Base-by-base conservation (phyloP, 2,113 vertebrate genomes). In the Dasyornis broadbenti region DNA sequence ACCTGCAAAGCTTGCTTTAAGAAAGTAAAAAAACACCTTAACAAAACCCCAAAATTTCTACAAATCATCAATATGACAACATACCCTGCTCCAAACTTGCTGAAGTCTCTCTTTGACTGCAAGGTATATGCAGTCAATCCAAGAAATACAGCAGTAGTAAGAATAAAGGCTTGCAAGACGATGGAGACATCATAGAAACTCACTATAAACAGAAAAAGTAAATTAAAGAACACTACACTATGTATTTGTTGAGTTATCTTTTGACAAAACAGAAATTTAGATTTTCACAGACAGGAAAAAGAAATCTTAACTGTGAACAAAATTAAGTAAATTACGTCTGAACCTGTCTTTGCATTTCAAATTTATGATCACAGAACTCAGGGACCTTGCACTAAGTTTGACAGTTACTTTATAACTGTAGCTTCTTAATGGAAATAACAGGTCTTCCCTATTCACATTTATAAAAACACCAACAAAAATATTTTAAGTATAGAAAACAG, bases 101-200 rank as follows among this genome's bases (percentile, higher is more conserved):
- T 99, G 98, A 99, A 99, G 96, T 99, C 99, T 95, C 98, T 98
- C 96, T 99, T 99, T 63, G 99, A 99, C 94, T 99, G 99, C 82
- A 99, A 98, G 49, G 99, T 99, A 94, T 98, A 99, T 13, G 95
- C 90, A 45, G 99, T 99, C 87, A 99, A 97, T 37, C 98, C 99
- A 89, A 98, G 92, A 94, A 99, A 99, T 61, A 99, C 99, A 50
- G 98, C 98, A 37, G 98, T 97, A 33, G 99, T 99, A 79, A 99
- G 97, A 90, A 98, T 94, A 95, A 99, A 98, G 47, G 99, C 99
- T 97, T 99, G 99, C 44, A 99, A 97, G 27, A 99, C 96, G 11
- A 99, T 73, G 20, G 97, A 97, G 53, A 98, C 98, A 39, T 99
- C 98, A 93, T 99, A 99, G 97, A 99, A 99, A 45, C 98, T 98